Conservation (phyloP, 2,797 vertebrate species). For the Halcyon chelicuti region DNA sequence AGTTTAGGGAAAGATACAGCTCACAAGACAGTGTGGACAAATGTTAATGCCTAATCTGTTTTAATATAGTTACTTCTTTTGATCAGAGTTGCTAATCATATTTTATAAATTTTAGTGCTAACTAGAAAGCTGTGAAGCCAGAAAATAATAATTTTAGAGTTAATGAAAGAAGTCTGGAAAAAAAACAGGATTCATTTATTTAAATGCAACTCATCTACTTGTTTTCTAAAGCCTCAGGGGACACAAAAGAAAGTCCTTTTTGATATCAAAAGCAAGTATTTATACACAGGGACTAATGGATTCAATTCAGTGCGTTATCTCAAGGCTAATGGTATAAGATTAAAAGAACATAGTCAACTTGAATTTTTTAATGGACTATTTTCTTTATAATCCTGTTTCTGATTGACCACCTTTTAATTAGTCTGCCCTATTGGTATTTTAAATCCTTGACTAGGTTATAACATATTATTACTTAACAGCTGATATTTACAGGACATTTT, state of each 20-base stretch:
- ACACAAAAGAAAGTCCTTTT: neutral
- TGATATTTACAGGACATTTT: neutral
- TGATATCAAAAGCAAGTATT: neutral
- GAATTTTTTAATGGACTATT: neutral
- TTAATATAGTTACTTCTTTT: neutral
- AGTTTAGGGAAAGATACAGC: neutral
- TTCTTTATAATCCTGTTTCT: neutral
- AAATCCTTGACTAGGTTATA: neutral
- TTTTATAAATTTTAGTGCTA: neutral
- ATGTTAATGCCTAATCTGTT: neutral
- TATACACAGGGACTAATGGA: neutral
- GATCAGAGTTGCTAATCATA: neutral
- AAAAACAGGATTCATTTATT: neutral
- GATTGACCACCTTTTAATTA: neutral
- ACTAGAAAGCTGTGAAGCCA: neutral
- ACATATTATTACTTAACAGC: neutral
- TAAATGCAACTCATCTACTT: neutral
- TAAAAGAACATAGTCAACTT: neutral
- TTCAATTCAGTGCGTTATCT: neutral
- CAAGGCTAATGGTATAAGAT: neutral
- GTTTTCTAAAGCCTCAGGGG: neutral
- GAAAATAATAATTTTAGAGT: neutral
- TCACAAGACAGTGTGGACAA: neutral
- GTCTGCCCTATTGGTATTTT: neutral
- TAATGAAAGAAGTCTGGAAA: neutral